Evolutionary conservation across 2,113 vertebrate genomes (phyloP), one percentile per base, ranked within the genome.

Genomic region (Okapia johnstoni): DNA sequence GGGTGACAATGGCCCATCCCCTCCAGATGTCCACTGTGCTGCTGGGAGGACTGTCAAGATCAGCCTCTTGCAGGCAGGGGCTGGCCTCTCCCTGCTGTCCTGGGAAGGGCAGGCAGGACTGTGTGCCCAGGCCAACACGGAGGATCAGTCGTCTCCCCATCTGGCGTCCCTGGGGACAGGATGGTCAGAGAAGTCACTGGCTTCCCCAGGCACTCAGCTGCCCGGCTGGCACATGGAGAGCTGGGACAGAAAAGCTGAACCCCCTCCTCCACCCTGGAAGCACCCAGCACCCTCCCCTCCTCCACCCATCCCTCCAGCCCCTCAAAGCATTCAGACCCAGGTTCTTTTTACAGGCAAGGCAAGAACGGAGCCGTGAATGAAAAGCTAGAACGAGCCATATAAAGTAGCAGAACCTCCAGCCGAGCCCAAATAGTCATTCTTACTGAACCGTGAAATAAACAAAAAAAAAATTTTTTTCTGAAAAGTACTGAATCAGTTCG

Each of bases 331-430:
- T 15, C 55, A 28, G 25, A 7, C 61, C 36, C 30, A 0, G 25
- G 23, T 36, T 58, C 70, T 30, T 50, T 54, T n/a, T 33, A 55
- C 16, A 17, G 14, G 79, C 50, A 57, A 61, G 77, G 61, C 2
- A 2, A n/a, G 88, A 61, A 36, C 1, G 0, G 17, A 76, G 30
- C 28, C 1, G 0, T 2, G 46, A 76, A 52, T 6, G 21, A 11
- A 36, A 54, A 28, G 54, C 92, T 28, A 16, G 15, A 40, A 61
- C 5, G 8, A 80, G n/a, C 57, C 28, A 3, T 3, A 9, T 3
- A 30, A 6, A 9, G 55, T 1, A 26, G 36, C 58, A 3, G 40
- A 33, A 16, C 60, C n/a, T 26, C 17, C 4, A 25, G 61, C 86
- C 7, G 6, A 30, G 6, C 25, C 77, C 89, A 46, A 48, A 36